phyloP scores from a whole-genome alignment of 2,113 vertebrate genomes.

The Datnioides undecimradiatus region DNA sequence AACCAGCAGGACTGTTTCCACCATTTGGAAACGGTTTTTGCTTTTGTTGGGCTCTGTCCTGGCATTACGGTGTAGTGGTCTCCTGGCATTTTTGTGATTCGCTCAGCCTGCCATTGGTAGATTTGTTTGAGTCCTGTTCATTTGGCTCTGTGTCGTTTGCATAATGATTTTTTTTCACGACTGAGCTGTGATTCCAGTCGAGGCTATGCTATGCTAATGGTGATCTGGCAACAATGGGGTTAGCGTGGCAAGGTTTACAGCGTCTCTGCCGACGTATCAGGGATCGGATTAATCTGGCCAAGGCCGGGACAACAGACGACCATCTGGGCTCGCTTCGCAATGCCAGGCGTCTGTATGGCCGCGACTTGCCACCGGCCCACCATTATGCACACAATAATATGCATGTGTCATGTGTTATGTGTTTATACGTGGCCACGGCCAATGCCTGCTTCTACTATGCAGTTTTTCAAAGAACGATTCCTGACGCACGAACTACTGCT shows the following conservation, averaged over 20 bases:
- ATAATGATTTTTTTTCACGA: constrained; percentile 35
- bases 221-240: constrained; percentile 43
- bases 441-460: background rate
- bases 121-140: constrained; percentile 31
- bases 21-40: background rate
- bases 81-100: constrained; percentile 24
- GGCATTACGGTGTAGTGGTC: background rate
- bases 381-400: constrained; percentile 14
- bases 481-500: background rate
- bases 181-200: constrained; percentile 26
- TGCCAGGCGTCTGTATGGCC: constrained; percentile 33
- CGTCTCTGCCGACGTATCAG: constrained; percentile 49
- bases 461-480: background rate
- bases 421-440: background rate
- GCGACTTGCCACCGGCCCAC: constrained; percentile 24
- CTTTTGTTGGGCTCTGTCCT: background rate
- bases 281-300: constrained; percentile 60
- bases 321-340: constrained; percentile 58
- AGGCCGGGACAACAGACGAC: constrained; percentile 60
- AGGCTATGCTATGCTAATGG: constrained; percentile 50
- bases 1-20: constrained; percentile 9
- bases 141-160: constrained; percentile 29
- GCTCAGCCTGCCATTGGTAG: constrained; percentile 17
- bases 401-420: constrained; percentile 17
- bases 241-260: constrained; percentile 47